A percentile compares a stretch with the other conserved stretches of the same genome.
Conservation (phyloP, 1,140 invertebrate species). For the Belonocnema kinseyi region DNA sequence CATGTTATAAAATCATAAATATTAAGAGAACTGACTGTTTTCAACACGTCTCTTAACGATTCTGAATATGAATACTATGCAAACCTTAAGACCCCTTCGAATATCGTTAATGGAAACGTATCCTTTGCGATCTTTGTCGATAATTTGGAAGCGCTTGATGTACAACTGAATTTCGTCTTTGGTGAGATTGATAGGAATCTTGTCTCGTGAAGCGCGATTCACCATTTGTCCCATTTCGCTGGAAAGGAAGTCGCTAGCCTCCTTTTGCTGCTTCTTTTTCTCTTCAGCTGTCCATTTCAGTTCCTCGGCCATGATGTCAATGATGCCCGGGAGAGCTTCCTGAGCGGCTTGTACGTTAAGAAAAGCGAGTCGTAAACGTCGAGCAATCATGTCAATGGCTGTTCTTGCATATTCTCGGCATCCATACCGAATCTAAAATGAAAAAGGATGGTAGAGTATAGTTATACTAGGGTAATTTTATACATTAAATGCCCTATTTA, state of each 20-base stretch:
- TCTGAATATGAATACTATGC: neutral
- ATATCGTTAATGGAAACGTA: slow-evolving; percentile 99
- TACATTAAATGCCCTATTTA: slow-evolving; percentile 1
- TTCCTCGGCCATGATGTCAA: slow-evolving; percentile 98
- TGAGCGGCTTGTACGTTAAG: slow-evolving; percentile 97
- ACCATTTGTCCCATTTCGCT: slow-evolving; percentile 98
- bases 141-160: slow-evolving; percentile 95
- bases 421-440: slow-evolving; percentile 87
- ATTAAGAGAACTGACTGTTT: neutral
- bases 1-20: slow-evolving; percentile 15
- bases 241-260: slow-evolving; percentile 89
- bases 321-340: slow-evolving; percentile 93
- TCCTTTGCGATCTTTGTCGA: slow-evolving; percentile 97
- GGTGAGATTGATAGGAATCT: slow-evolving; percentile 94
- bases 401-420: slow-evolving; percentile 97
- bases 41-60: too few relatives aligned
- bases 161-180: slow-evolving; percentile 96
- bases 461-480: neutral
- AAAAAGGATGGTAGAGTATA: slow-evolving; percentile 5
- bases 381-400: slow-evolving; percentile 96
- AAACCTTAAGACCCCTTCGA: slow-evolving; percentile 93
- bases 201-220: slow-evolving; percentile 90
- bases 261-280: slow-evolving; percentile 87
- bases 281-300: slow-evolving; percentile 93
- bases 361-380: slow-evolving; percentile 94